Evolutionary conservation across 2,797 vertebrate genomes (phyloP).

Genomic region (Poliocrania exsul): DNA sequence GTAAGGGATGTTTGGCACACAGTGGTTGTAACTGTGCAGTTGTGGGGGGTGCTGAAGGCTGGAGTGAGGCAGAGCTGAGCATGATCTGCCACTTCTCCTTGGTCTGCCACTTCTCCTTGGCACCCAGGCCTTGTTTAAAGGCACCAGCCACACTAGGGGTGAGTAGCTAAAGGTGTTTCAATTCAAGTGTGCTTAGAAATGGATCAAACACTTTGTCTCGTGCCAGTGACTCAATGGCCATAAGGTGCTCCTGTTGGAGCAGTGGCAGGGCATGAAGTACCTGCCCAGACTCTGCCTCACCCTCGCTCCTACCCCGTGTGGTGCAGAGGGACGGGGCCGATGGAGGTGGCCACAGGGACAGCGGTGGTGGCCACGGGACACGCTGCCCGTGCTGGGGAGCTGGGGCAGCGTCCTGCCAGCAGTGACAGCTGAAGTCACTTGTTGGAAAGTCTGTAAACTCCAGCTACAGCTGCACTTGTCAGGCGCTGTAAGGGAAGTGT

Average conservation of each 20-base stretch:
- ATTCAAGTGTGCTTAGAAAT: accelerated
- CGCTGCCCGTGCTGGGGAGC: background rate
- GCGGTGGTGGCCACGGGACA: background rate
- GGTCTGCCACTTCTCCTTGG: background rate
- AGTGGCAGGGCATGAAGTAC: background rate
- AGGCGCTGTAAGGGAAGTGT: constrained; percentile 91
- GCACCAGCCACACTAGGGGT: background rate
- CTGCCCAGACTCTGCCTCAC: background rate
- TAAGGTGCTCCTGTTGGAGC: background rate
- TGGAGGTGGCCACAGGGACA: background rate
- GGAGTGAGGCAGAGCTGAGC: background rate
- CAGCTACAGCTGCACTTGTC: constrained; percentile 94
- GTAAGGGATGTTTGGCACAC: background rate
- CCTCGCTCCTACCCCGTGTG: background rate
- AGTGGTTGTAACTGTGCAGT: accelerated
- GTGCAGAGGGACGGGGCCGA: background rate
- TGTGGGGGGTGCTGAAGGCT: background rate
- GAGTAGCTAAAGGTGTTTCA: accelerated
- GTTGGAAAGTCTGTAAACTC: constrained; percentile 85
- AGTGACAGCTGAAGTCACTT: constrained; percentile 84
- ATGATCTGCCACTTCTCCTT: background rate
- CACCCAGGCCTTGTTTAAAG: accelerated
- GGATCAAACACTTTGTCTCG: accelerated
- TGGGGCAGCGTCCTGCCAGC: constrained; percentile 55
- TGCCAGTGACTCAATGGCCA: accelerated